phyloP scores from a whole-genome alignment of 2,797 vertebrate species.

The Etheostoma nigrum region DNA sequence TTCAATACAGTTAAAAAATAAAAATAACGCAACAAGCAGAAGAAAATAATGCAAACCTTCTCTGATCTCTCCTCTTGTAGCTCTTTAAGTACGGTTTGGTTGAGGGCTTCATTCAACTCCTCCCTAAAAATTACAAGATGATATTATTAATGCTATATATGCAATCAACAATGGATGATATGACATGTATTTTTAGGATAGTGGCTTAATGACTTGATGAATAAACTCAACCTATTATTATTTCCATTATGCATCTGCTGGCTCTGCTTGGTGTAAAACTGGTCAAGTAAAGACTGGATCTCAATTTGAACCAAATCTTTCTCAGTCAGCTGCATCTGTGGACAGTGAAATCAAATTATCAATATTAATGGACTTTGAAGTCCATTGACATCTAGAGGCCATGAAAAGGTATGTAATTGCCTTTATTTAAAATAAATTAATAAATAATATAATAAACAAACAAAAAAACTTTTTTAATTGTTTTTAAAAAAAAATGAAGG shows the following conservation, averaged over 20 bases:
- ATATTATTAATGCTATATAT: not conserved
- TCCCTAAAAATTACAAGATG: constrained; percentile 72
- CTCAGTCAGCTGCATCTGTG: constrained; percentile 89
- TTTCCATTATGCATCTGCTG: constrained; percentile 70
- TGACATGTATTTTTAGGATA: not conserved
- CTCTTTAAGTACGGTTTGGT: constrained; percentile 85
- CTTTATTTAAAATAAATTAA: not conserved
- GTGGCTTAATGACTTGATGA: not conserved
- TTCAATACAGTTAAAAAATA: not conserved
- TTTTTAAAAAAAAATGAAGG: too few species aligned
- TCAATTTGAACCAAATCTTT: constrained; percentile 88
- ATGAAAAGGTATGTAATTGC: not conserved
- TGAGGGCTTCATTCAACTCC: constrained; percentile 78
- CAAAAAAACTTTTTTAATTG: not conserved
- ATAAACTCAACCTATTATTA: constrained; percentile 71
- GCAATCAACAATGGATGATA: not conserved
- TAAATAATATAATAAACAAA: not conserved
- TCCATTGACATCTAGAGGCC: not conserved
- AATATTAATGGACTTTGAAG: not conserved
- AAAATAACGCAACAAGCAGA: constrained; percentile 1
- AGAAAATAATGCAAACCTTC: constrained; percentile 82
- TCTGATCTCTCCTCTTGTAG: constrained; percentile 86
- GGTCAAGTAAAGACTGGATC: constrained; percentile 88
- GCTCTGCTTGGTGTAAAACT: constrained; percentile 87
- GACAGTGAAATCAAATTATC: constrained; percentile 8